Conservation (phyloP, 2,113 vertebrate genomes). For the Arizona elegans region DNA sequence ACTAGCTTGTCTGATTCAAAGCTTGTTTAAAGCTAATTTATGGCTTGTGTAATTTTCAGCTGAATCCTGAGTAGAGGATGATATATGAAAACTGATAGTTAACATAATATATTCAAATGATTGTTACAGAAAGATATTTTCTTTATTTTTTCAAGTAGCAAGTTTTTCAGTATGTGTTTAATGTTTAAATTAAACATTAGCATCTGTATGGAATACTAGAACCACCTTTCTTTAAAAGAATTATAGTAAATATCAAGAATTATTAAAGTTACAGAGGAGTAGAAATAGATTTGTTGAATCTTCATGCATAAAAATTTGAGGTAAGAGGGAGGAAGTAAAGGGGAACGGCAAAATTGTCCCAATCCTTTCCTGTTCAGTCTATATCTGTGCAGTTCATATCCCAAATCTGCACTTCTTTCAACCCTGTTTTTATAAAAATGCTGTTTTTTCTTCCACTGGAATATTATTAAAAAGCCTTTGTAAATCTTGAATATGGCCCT, state of each 20-base stretch:
- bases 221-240: not conserved
- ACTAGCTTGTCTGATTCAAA: slow-evolving; percentile 76
- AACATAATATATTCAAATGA: slow-evolving; percentile 71
- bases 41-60: slow-evolving; percentile 72
- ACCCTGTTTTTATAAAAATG: not conserved
- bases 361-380: not conserved
- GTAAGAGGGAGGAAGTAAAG: not conserved
- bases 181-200: not conserved
- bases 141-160: slow-evolving; percentile 5
- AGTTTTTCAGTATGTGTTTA: not conserved
- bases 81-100: slow-evolving; percentile 72
- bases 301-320: not conserved
- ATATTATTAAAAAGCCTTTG: not conserved
- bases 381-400: not conserved
- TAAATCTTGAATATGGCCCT: not conserved
- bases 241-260: not conserved
- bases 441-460: not conserved
- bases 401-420: not conserved
- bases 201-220: not conserved
- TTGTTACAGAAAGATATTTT: slow-evolving; percentile 43
- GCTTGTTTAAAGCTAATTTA: slow-evolving; percentile 89
- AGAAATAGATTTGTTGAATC: not conserved
- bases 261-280: not conserved
- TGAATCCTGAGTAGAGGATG: slow-evolving; percentile 67
- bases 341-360: not conserved